Conservation (phyloP, 2,888 invertebrate genomes). For the Seladonia tumulorum region DNA sequence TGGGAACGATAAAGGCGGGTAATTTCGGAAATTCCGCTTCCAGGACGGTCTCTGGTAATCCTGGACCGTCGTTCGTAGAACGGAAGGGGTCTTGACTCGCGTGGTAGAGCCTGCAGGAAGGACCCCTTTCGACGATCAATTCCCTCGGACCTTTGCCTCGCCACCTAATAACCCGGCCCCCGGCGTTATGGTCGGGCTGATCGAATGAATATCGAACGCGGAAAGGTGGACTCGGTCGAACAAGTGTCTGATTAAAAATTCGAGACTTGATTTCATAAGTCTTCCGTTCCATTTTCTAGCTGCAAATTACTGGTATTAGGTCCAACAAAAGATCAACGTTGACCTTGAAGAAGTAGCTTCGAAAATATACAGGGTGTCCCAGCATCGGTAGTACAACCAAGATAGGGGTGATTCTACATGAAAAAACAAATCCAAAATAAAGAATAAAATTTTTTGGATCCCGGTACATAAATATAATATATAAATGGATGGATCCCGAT, state of each 20-base stretch:
- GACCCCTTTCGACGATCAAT: background rate
- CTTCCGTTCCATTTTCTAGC: no score
- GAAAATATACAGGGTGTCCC: no score
- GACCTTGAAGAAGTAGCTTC: no score
- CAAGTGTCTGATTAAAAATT: background rate
- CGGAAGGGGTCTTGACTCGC: background rate
- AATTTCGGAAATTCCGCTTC: conserved; percentile 11
- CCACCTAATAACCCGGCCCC: conserved; percentile 5
- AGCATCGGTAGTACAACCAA: no score
- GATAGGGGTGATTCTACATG: no score
- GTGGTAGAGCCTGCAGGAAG: background rate
- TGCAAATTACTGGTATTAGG: no score
- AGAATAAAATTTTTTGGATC: no score
- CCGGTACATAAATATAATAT: no score
- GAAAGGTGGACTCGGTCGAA: background rate
- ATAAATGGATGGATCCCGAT: no score
- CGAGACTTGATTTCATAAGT: background rate
- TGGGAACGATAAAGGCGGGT: conserved; percentile 22
- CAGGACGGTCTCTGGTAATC: background rate
- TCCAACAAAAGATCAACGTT: background rate
- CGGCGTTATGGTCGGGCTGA: background rate
- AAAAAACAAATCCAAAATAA: no score
- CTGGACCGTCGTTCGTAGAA: background rate
- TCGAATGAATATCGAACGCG: background rate
- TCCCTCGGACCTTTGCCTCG: background rate